Evolutionary conservation across 2,113 vertebrate genomes (phyloP), one percentile per base, ranked within the genome.

Genomic region (Festucalex cinctus): DNA sequence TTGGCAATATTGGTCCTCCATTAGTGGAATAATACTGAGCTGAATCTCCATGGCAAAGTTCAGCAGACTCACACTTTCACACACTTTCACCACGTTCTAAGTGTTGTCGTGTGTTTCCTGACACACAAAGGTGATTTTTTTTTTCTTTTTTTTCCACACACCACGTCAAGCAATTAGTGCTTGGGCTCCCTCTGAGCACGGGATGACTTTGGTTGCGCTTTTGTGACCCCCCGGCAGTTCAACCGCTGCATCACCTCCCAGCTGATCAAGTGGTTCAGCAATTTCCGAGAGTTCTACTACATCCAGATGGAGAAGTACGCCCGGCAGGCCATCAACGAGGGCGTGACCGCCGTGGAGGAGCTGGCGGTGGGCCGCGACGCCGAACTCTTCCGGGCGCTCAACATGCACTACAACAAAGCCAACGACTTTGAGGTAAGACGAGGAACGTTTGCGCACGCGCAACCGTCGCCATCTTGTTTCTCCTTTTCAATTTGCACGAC

Each of bases 321-420:
- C 0, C 94, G 96, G 62, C 96, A 99, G 93, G 88, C 95, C 91
- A 99, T 99, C 93, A 98, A 97, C 62, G 97, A 99, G 36, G 97
- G 97, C 2, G 94, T 95, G 88, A 94, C 96, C 0, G 92, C 93
- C 3, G 86, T 91, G 0, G 96, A 99, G 67, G 96, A 98, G 83
- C 90, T 99, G 88, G 88, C 87, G 66, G 97, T 99, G 87, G 95
- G 94, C 85, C 93, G 97, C 74, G 97, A 99, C 79, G 93, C 95
- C 62, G 96, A 98, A 92, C 95, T 98, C 66, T 99, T 95, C 91
- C 89, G 96, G 65, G 96, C 96, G 68, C 95, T 99, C 84, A 99
- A 99, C 94, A 99, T 99, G 97, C 97, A 99, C 93, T 99, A 99
- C 95, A 99, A 99, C 93, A 99, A 99, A 92, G 96, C 97, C 85